Evolutionary conservation across 2,113 vertebrate species (phyloP).

Genomic region (Periophthalmodon schlosseri): DNA sequence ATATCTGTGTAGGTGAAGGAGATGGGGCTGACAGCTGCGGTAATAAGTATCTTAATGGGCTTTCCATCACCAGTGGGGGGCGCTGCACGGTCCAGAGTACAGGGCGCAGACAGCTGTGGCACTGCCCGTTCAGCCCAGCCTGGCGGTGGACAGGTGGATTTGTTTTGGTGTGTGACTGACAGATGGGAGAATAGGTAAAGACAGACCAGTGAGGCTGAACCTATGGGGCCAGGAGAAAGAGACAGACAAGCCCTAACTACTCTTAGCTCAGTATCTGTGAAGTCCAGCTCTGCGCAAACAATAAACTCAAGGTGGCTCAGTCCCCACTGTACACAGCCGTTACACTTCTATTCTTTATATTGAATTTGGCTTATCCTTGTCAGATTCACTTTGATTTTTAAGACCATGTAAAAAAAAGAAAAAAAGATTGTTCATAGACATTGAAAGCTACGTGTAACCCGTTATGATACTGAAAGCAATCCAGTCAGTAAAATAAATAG

Average conservation of each 20-base stretch:
- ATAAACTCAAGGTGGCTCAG: conserved; percentile 44
- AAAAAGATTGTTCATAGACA: background rate
- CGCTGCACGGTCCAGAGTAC: conserved; percentile 58
- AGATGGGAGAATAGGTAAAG: conserved; percentile 76
- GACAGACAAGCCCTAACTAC: conserved; percentile 67
- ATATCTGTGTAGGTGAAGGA: conserved; percentile 56
- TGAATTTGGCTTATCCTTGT: background rate
- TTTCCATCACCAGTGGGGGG: conserved; percentile 72
- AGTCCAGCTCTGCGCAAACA: conserved; percentile 47
- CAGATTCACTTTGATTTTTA: background rate
- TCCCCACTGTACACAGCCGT: background rate
- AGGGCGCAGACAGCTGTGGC: conserved; percentile 67
- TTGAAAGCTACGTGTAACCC: background rate
- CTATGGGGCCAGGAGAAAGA: conserved; percentile 67
- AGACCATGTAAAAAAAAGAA: background rate
- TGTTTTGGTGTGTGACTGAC: conserved; percentile 77
- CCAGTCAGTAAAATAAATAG: background rate
- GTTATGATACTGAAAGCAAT: background rate
- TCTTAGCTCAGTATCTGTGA: conserved; percentile 50
- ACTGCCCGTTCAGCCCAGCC: conserved; percentile 55
- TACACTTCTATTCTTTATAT: background rate
- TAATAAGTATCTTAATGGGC: conserved; percentile 71
- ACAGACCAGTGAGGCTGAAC: conserved; percentile 79
- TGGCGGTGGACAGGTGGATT: conserved; percentile 75
- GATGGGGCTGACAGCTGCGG: conserved; percentile 58